phyloP scores from a whole-genome alignment of 2,888 invertebrate genomes.

The Stomorhina lunata region DNA sequence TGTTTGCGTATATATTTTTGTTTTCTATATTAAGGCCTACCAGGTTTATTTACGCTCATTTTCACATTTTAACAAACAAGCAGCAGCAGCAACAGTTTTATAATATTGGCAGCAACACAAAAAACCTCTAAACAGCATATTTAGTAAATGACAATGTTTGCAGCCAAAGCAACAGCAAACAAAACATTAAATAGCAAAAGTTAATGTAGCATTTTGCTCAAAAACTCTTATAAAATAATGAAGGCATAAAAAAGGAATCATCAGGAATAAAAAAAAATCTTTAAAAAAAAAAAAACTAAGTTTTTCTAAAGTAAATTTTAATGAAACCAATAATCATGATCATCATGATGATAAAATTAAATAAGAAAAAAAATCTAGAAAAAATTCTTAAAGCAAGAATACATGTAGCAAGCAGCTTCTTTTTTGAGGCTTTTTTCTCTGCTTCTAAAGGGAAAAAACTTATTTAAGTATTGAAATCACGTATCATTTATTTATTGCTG shows the following conservation, averaged over 20 bases:
- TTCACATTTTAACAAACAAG: slow-evolving; percentile 60
- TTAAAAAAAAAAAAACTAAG: slow-evolving; percentile 42
- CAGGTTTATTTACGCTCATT: slow-evolving; percentile 67
- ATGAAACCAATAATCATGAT: slow-evolving; percentile 66
- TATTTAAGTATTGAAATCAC: slow-evolving; percentile 80
- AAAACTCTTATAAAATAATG: slow-evolving; percentile 57
- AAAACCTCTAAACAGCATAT: slow-evolving; percentile 74
- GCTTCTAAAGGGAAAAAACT: slow-evolving; percentile 64
- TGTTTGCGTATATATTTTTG: slow-evolving; percentile 59
- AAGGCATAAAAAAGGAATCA: slow-evolving; percentile 48
- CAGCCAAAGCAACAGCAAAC: slow-evolving; percentile 69
- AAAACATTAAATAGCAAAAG: slow-evolving; percentile 64
- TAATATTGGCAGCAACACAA: neutral
- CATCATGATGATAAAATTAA: slow-evolving; percentile 48
- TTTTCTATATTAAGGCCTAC: slow-evolving; percentile 65
- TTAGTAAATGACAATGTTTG: slow-evolving; percentile 76
- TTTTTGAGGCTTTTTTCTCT: slow-evolving; percentile 46
- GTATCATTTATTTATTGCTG: slow-evolving; percentile 80
- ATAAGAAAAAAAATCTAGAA: neutral
- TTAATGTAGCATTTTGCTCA: slow-evolving; percentile 9
- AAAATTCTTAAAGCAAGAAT: slow-evolving; percentile 23
- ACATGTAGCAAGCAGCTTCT: slow-evolving; percentile 53
- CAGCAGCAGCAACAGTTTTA: slow-evolving; percentile 15
- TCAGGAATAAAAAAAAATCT: slow-evolving; percentile 44
- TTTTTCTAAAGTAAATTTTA: slow-evolving; percentile 61